A percentile compares a stretch with the other conserved stretches of the same genome.
Evolutionary conservation across 2,888 invertebrate genomes (phyloP).

Genomic region (Dicranocentrus wangi): DNA sequence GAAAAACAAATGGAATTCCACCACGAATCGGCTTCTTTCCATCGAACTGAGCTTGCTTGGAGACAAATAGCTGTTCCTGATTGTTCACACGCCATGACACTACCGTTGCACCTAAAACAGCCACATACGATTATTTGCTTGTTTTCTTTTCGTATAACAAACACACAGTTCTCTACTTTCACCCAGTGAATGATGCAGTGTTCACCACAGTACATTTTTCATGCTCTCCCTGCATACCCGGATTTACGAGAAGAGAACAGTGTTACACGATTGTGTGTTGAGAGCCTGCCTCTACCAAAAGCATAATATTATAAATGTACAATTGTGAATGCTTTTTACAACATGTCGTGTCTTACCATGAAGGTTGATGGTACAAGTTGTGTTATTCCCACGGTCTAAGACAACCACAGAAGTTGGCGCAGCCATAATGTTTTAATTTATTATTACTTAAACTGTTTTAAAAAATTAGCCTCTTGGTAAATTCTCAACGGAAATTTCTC

Average conservation of each 20-base stretch:
- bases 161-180: not conserved
- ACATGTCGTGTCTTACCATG: no score
- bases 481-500: no score
- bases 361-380: conserved; percentile 96
- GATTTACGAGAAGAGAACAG: no score
- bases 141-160: not conserved
- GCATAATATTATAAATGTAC: no score
- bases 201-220: no score
- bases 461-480: no score
- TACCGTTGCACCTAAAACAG: conserved; percentile 89
- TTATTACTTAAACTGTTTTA: conserved; percentile 4
- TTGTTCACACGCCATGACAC: conserved; percentile 97
- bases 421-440: conserved; percentile 73
- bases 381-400: conserved; percentile 95
- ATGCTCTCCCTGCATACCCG: no score
- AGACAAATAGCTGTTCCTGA: conserved; percentile 96
- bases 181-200: not conserved
- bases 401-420: conserved; percentile 95
- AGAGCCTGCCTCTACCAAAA: no score
- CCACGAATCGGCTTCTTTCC: conserved; percentile 96
- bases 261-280: no score
- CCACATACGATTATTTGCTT: conserved; percentile 3
- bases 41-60: conserved; percentile 94
- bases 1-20: conserved; percentile 97
- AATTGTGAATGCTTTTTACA: no score